These are phyloP conservation scores for Phaetusa simplex DNA, from an alignment of 2,113 vertebrate genomes.

Conservation along the genomic window DNA sequence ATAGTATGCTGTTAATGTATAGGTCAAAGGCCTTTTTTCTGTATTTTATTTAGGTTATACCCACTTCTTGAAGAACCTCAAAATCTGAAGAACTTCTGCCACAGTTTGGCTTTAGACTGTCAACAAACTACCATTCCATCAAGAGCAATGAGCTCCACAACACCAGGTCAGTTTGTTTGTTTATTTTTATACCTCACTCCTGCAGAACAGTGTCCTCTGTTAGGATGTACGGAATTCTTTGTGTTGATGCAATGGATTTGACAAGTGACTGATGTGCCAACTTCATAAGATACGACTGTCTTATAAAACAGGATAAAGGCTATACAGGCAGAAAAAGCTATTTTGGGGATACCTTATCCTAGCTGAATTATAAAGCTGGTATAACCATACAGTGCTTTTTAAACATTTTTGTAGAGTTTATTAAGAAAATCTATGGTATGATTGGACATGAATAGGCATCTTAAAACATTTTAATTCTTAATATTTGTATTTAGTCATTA, in stretches of 20 bases:
- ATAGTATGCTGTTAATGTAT: neutral
- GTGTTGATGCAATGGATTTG: neutral
- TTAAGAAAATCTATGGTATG: neutral
- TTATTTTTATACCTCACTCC: neutral
- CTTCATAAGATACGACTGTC: neutral
- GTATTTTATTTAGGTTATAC: conserved; percentile 23
- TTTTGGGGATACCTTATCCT: neutral
- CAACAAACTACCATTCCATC: neutral
- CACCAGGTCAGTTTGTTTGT: conserved; percentile 72
- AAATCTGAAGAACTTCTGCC: neutral
- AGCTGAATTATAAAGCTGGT: neutral
- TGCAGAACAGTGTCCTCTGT: neutral
- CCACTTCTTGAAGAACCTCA: neutral
- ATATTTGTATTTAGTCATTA: neutral
- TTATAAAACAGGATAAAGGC: neutral
- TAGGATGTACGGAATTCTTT: neutral
- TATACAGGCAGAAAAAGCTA: neutral
- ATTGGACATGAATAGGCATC: neutral
- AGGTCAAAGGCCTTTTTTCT: neutral
- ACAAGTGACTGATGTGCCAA: neutral
- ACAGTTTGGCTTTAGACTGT: neutral
- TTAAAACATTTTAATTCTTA: neutral
- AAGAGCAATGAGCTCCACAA: conserved; percentile 76
- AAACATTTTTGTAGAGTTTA: neutral
- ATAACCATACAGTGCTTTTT: neutral